Conservation (phyloP, 2,113 vertebrate genomes). For the Xiphias gladius region DNA sequence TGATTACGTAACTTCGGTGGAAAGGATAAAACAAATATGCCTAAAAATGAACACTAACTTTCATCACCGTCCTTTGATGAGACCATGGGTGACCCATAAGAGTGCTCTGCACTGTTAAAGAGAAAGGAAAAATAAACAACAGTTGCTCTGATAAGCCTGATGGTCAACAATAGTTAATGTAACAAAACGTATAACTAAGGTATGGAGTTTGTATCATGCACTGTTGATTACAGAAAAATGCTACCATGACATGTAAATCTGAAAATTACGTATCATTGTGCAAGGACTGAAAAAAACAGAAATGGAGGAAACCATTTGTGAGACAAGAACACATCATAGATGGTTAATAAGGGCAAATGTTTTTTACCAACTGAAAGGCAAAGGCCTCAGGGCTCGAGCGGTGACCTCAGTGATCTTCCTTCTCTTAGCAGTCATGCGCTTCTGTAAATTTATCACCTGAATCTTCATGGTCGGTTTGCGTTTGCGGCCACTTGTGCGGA, state of each 20-base stretch:
- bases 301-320: not conserved
- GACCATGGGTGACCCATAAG: conserved; percentile 62
- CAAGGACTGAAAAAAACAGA: not conserved
- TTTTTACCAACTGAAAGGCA: conserved; percentile 62
- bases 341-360: not conserved
- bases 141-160: not conserved
- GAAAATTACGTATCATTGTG: not conserved
- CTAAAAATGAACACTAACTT: conserved; percentile 46
- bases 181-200: not conserved
- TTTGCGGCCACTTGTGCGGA: conserved; percentile 75
- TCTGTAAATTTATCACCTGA: conserved; percentile 74
- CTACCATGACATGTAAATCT: not conserved
- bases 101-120: conserved; percentile 73
- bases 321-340: not conserved
- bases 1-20: too few species aligned
- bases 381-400: conserved; percentile 16
- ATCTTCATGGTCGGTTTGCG: conserved; percentile 78
- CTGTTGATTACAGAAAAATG: not conserved
- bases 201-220: not conserved
- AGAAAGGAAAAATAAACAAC: not conserved
- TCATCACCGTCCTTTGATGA: conserved; percentile 39
- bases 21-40: not conserved
- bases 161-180: not conserved
- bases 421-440: conserved; percentile 36
- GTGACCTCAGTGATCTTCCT: not conserved